phyloP scores from a whole-genome alignment of 2,113 vertebrate genomes.

The Caretta caretta region DNA sequence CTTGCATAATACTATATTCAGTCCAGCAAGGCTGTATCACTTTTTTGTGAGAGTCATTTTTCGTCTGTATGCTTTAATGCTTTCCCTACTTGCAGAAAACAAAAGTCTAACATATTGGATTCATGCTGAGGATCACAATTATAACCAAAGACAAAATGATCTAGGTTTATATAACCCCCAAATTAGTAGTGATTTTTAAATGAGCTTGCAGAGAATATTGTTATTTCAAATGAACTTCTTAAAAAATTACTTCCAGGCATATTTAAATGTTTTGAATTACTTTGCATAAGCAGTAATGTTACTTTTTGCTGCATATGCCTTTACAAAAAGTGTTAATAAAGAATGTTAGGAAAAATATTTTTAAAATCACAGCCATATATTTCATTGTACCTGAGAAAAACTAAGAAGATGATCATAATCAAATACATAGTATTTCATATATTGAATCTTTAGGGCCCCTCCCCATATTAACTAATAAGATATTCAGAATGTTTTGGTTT shows the following conservation, averaged over 20 bases:
- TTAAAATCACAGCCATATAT: not conserved
- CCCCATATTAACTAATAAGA: not conserved
- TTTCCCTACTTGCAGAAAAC: not conserved
- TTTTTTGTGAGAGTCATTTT: fast-evolving
- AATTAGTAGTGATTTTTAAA: not conserved
- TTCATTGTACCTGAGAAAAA: not conserved
- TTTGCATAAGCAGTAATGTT: not conserved
- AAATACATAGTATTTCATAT: not conserved
- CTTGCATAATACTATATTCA: not conserved
- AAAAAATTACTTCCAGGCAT: not conserved
- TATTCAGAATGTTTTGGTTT: not conserved
- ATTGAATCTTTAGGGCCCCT: not conserved
- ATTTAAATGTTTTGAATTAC: not conserved
- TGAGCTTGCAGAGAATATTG: fast-evolving
- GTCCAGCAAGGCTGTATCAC: not conserved
- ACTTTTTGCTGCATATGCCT: not conserved
- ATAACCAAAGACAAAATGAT: not conserved
- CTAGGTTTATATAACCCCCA: fast-evolving
- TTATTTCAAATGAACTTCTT: not conserved
- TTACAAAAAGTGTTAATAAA: not conserved
- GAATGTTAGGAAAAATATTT: not conserved
- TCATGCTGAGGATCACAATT: not conserved
- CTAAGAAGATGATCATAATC: not conserved
- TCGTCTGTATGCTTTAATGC: fast-evolving
- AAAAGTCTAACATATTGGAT: not conserved